phyloP scores from a whole-genome alignment of 2,113 vertebrate species.

The Rhinogobius similis region DNA sequence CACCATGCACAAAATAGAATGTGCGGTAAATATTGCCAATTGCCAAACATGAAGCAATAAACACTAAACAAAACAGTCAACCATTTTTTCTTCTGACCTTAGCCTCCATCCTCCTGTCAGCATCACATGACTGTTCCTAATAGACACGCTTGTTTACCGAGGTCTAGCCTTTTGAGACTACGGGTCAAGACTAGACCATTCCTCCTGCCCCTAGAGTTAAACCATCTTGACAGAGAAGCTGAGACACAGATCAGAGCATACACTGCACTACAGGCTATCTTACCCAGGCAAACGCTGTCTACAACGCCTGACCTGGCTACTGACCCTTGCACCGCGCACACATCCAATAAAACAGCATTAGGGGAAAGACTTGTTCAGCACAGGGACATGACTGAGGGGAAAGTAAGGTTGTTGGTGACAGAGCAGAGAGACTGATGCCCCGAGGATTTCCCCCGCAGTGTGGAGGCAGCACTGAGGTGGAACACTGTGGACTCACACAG shows the following conservation, averaged over 20 bases:
- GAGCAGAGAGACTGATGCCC: conserved; percentile 16
- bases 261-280: conserved; percentile 3
- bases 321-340: conserved; percentile 5
- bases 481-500: conserved; percentile 34
- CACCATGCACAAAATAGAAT: not conserved
- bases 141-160: conserved; percentile 5
- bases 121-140: not conserved
- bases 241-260: not conserved
- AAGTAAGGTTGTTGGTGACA: conserved; percentile 6
- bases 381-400: not conserved
- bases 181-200: conserved; percentile 1
- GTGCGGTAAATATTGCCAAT: not conserved
- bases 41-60: not conserved
- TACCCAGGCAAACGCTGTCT: not conserved
- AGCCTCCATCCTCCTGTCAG: not conserved
- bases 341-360: conserved; percentile 6
- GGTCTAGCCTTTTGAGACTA: not conserved
- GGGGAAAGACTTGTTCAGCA: not conserved
- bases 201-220: not conserved
- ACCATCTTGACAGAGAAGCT: conserved; percentile 5
- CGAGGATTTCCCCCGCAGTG: conserved; percentile 14
- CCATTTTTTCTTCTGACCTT: not conserved
- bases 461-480: conserved; percentile 34
- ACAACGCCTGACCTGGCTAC: not conserved
- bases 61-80: not conserved